Percentiles rank a stretch among this genome's conserved stretches.
Conservation (phyloP, 1,140 invertebrate species). For the Andrena cerasifolii region DNA sequence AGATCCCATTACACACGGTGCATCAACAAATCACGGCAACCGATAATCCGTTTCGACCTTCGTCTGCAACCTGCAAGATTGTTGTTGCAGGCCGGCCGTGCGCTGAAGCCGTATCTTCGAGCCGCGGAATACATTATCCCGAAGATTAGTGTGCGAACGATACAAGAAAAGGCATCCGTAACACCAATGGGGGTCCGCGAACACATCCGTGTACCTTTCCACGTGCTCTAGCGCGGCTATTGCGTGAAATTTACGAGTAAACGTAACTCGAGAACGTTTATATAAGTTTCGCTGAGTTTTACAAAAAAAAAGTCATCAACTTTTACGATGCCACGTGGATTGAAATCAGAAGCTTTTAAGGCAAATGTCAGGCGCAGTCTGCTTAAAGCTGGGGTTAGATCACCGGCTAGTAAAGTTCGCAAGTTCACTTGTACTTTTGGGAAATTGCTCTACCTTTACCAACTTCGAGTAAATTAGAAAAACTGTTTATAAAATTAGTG, state of each 20-base stretch:
- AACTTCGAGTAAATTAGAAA: no score
- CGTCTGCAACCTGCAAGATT: slow-evolving; percentile 63
- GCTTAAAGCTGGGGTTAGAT: no score
- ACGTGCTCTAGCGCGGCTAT: not conserved
- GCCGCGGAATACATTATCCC: slow-evolving; percentile 69
- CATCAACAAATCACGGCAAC: slow-evolving; percentile 62
- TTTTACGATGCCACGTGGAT: no score
- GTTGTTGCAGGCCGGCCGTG: slow-evolving; percentile 50
- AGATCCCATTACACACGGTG: slow-evolving; percentile 61
- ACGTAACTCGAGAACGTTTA: not conserved
- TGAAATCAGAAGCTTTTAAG: no score
- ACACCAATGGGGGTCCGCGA: slow-evolving; percentile 50
- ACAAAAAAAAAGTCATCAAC: not conserved
- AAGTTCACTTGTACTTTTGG: no score
- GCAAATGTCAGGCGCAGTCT: no score
- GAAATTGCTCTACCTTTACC: no score
- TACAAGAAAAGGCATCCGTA: slow-evolving; percentile 63
- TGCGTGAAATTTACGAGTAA: slow-evolving; percentile 19
- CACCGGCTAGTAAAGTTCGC: no score
- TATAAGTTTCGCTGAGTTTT: not conserved
- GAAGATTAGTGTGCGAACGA: slow-evolving; percentile 75
- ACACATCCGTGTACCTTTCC: slow-evolving; percentile 9
- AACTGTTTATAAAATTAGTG: no score
- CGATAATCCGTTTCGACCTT: slow-evolving; percentile 71
- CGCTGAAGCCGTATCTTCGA: slow-evolving; percentile 61